Conservation (phyloP, 2,888 invertebrate species). For the Pterostichus madidus region DNA sequence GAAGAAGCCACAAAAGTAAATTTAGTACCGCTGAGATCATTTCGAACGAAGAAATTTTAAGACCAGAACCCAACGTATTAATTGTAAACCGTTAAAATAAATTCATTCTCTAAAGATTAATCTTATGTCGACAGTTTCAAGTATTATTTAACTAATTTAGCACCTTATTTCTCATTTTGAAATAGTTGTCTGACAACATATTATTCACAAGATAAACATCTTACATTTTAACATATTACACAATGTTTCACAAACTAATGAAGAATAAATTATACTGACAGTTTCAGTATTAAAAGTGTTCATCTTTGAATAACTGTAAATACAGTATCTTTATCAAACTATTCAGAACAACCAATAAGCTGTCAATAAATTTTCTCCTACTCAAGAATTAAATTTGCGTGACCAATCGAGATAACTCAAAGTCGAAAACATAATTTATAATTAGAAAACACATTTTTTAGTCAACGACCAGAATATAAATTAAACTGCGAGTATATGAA, state of each 20-base stretch:
- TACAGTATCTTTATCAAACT: background rate
- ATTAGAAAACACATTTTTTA: constrained; percentile 48
- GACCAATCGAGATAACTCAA: constrained; percentile 22
- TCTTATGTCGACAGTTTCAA: no score
- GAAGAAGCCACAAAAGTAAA: no score
- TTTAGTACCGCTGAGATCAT: no score
- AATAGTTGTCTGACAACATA: no score
- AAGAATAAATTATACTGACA: background rate
- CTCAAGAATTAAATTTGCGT: constrained; percentile 38
- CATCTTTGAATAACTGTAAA: constrained; percentile 14
- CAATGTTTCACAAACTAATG: background rate
- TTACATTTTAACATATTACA: background rate
- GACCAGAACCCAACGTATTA: no score
- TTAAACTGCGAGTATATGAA: constrained; percentile 12
- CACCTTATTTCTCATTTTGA: no score
- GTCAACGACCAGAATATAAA: constrained; percentile 34
- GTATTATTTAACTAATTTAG: no score
- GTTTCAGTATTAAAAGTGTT: constrained; percentile 18
- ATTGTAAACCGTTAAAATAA: no score
- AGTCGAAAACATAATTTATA: constrained; percentile 30
- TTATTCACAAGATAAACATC: background rate
- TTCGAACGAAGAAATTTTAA: no score
- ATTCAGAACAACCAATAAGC: background rate
- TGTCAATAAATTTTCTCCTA: constrained; percentile 14
- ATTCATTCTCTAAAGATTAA: no score